Evolutionary conservation across 2,113 vertebrate species (phyloP).

Genomic region (Mellivora capensis): DNA sequence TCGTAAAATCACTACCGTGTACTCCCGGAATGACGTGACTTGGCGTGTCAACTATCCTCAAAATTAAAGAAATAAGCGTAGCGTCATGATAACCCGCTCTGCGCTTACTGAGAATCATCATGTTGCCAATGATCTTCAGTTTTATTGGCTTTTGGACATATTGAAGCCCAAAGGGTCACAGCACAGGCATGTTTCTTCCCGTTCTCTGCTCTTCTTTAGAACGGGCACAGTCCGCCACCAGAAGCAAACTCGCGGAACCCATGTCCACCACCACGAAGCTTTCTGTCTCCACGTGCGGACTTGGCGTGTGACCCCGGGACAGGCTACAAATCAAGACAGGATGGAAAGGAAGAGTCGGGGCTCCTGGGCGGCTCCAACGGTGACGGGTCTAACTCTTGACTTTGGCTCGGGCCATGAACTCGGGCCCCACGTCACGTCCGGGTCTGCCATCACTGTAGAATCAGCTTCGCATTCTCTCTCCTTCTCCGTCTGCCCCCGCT

Average conservation of each 20-base stretch:
- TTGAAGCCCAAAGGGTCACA: not conserved
- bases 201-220: not conserved
- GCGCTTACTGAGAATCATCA: not conserved
- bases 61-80: not conserved
- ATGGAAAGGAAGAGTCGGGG: not conserved
- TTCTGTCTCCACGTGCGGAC: not conserved
- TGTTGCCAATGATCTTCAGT: not conserved
- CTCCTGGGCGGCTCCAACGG: not conserved
- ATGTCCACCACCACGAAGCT: not conserved
- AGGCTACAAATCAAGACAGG: not conserved
- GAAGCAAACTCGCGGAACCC: not conserved
- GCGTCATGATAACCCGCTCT: not conserved
- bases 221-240: rapidly evolving
- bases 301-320: not conserved
- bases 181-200: not conserved
- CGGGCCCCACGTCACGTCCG: not conserved
- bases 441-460: rapidly evolving
- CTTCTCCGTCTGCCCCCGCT: not conserved
- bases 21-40: not conserved
- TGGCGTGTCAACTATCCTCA: not conserved
- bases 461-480: not conserved
- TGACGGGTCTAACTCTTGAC: not conserved
- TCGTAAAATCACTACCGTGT: not conserved
- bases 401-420: not conserved
- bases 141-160: not conserved